Base-by-base conservation (phyloP, 2,797 vertebrate genomes). In the Mormyrops attenuatus region DNA sequence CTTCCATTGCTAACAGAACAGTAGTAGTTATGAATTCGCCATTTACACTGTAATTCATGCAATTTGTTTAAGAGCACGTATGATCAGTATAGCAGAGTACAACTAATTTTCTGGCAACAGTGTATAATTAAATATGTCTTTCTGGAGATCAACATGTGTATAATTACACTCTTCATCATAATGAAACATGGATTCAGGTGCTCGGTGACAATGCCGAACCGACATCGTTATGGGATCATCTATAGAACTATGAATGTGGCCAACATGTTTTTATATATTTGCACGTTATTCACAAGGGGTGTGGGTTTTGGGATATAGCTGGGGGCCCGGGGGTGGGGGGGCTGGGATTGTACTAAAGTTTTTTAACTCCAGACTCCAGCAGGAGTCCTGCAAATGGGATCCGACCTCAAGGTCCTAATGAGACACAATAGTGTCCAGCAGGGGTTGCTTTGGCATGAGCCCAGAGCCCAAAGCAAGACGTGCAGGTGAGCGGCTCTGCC, bases 41-140 rank as follows among this genome's bases (percentile, higher is more conserved):
- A 52, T 85, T 49, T 85, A 85, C 26, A 52, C 47, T 22, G 47
- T 85, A 52, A 49, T 85, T 85, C 44, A 85, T 49, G 44, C 82
- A 52, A 85, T 22, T 85, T 85, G 47, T 80, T 80, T 80, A 80
- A 49, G 82, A 52, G 47, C 47, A 85, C 82, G 22, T 49, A 52
- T 85, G 82, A 85, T 85, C 44, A 49, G 44, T 20, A 80, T 80
- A 41, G 73, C 73, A 44, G 73, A 80, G 17, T 44, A 80, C 73
- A 80, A 80, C 38, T 44, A 41, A 80, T 80, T 44, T 80, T 80
- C 73, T 80, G 73, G 73, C 73, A 44, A 80, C 73, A 80, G 38
- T 80, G 73, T 44, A 80, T 44, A 80, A 80, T 80, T 80, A 80
- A 80, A 80, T 80, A 44, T 44, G 73, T 80, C 73, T 80, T 41